A percentile compares a stretch with the other conserved stretches of the same genome.
phyloP scores from a whole-genome alignment of 2,888 invertebrate species.

The Diplolepis rosae region DNA sequence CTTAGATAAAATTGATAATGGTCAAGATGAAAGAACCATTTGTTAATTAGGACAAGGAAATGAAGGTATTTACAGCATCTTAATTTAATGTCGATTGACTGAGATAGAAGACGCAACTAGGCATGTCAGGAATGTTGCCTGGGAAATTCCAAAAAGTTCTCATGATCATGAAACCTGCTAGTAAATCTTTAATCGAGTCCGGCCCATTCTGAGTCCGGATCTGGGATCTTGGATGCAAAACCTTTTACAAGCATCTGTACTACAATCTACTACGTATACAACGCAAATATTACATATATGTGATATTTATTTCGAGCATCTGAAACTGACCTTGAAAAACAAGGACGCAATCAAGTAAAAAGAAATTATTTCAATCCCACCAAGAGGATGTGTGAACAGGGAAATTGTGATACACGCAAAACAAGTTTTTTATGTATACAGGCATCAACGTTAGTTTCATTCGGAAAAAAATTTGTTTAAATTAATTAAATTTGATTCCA shows the following conservation, averaged over 20 bases:
- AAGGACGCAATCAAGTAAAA: neutral
- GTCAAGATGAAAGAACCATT: neutral
- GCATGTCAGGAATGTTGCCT: constrained; percentile 20
- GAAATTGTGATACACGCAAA: neutral
- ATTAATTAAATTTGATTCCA: too few relatives aligned
- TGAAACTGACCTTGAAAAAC: neutral
- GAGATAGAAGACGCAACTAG: constrained; percentile 6
- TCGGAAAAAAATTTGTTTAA: too few relatives aligned
- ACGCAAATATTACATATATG: too few relatives aligned
- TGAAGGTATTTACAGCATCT: constrained; percentile 3
- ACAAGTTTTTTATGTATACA: too few relatives aligned
- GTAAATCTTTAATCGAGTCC: constrained; percentile 12
- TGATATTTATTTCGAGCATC: neutral
- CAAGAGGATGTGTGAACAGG: neutral
- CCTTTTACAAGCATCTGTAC: constrained; percentile 9
- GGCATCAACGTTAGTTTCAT: too few relatives aligned
- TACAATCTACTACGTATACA: neutral
- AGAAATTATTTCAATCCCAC: neutral
- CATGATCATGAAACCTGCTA: constrained; percentile 5
- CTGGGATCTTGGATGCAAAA: too few relatives aligned
- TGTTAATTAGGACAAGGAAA: neutral
- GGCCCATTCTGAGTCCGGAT: neutral
- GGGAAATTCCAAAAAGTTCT: constrained; percentile 19
- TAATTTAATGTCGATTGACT: constrained; percentile 29
- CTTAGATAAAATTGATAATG: neutral